These are phyloP conservation scores for Physella acuta DNA, from an alignment of 1,140 invertebrate species.

Conservation along the genomic window DNA sequence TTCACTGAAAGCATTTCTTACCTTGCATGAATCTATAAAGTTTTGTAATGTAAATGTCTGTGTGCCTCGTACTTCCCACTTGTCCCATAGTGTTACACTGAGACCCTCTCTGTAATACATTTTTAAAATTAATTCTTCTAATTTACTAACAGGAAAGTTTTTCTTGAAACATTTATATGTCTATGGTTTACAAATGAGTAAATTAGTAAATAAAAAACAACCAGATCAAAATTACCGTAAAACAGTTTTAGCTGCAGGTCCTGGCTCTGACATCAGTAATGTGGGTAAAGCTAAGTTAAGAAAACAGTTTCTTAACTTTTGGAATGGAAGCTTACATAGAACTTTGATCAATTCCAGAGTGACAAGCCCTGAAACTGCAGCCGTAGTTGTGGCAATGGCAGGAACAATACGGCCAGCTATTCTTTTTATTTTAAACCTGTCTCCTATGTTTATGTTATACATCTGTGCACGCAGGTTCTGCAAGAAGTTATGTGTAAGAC, in stretches of 20 bases:
- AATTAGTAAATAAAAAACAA: conserved; percentile 7
- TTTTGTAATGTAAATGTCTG: conserved; percentile 54
- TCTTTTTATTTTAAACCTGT: conserved; percentile 53
- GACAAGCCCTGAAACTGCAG: conserved; percentile 56
- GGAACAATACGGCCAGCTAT: conserved; percentile 59
- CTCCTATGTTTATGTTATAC: conserved; percentile 56
- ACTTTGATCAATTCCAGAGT: conserved; percentile 57
- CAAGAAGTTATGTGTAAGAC: too few species aligned
- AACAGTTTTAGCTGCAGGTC: conserved; percentile 41
- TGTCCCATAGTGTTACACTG: conserved; percentile 57
- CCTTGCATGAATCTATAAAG: conserved; percentile 56
- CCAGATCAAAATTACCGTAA: conserved; percentile 36
- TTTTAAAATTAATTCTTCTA: too few species aligned
- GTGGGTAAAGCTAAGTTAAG: conserved; percentile 55
- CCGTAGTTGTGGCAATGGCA: conserved; percentile 60
- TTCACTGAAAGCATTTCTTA: conserved; percentile 26
- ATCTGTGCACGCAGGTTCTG: conserved; percentile 54
- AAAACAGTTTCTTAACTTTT: conserved; percentile 53
- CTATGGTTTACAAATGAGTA: too few species aligned
- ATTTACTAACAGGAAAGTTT: too few species aligned
- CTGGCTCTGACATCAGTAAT: conserved; percentile 53
- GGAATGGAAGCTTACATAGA: conserved; percentile 43
- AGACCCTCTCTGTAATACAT: conserved; percentile 53
- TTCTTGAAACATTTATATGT: too few species aligned
- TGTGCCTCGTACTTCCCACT: conserved; percentile 55